Evolutionary conservation across 2,113 vertebrate genomes (phyloP).

Genomic region (Nycticebus coucang): DNA sequence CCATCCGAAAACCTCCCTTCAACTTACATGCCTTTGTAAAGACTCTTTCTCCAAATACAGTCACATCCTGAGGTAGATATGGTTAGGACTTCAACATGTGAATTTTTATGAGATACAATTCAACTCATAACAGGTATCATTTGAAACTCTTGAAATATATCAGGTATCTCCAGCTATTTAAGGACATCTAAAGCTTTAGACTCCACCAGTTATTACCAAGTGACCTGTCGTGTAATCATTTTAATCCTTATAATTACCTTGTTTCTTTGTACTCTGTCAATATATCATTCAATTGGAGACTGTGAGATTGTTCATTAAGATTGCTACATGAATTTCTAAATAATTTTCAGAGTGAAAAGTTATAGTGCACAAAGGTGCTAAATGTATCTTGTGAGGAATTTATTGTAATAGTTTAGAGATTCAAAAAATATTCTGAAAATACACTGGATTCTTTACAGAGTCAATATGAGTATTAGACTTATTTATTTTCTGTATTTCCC

Average conservation of each 20-base stretch:
- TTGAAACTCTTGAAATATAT: neutral
- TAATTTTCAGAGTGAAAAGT: neutral
- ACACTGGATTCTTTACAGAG: neutral
- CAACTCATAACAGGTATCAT: neutral
- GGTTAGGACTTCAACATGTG: neutral
- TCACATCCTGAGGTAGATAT: neutral
- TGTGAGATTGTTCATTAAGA: neutral
- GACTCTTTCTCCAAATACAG: neutral
- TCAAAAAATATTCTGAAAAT: neutral
- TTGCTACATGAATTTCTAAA: neutral
- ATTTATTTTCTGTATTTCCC: neutral
- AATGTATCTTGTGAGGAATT: neutral
- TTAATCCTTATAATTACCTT: neutral
- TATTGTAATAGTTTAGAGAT: conserved; percentile 1
- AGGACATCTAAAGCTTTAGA: neutral
- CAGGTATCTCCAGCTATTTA: neutral
- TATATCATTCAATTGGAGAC: neutral
- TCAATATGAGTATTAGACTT: neutral
- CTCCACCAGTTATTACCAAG: neutral
- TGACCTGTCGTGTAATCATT: neutral
- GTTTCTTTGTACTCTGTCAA: neutral
- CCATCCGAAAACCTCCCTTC: neutral
- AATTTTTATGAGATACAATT: neutral
- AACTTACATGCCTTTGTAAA: neutral
- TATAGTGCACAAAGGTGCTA: neutral